A percentile compares a stretch with the other conserved stretches of the same genome.
These are phyloP conservation scores for Eumacrocentrus americanus DNA, from an alignment of 2,888 invertebrate species.

Conservation along the genomic window DNA sequence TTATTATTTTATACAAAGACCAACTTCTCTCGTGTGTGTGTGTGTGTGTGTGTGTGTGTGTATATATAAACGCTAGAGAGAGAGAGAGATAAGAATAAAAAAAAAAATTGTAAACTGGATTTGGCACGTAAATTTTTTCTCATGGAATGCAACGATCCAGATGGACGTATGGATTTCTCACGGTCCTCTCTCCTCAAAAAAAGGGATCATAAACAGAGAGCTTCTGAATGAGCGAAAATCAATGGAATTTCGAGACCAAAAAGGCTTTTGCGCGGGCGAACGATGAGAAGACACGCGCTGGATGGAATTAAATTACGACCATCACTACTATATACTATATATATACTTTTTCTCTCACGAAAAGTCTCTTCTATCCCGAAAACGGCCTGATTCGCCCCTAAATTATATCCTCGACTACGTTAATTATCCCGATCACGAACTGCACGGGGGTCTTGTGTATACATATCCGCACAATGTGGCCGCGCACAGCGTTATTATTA, in stretches of 20 bases:
- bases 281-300: slow-evolving; percentile 14
- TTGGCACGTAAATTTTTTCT: slow-evolving; percentile 3
- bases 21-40: slow-evolving; percentile 7
- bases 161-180: slow-evolving; percentile 25
- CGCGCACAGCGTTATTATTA: slow-evolving; percentile 3
- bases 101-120: slow-evolving; percentile 12
- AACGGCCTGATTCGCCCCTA: slow-evolving; percentile 16
- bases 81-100: background rate
- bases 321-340: background rate
- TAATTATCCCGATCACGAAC: slow-evolving; percentile 31
- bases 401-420: slow-evolving; percentile 24
- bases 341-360: background rate
- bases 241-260: slow-evolving; percentile 6
- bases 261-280: background rate
- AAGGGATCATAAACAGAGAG: background rate
- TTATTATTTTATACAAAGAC: slow-evolving; percentile 5
- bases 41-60: background rate
- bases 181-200: slow-evolving; percentile 13
- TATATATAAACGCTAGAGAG: background rate
- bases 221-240: slow-evolving; percentile 10
- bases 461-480: slow-evolving; percentile 4
- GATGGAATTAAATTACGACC: slow-evolving; percentile 22
- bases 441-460: slow-evolving; percentile 5
- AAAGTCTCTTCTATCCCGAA: slow-evolving; percentile 15
- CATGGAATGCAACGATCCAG: slow-evolving; percentile 1